Evolutionary conservation across 1,140 invertebrate species (phyloP).

Genomic region (Drosophila busckii): DNA sequence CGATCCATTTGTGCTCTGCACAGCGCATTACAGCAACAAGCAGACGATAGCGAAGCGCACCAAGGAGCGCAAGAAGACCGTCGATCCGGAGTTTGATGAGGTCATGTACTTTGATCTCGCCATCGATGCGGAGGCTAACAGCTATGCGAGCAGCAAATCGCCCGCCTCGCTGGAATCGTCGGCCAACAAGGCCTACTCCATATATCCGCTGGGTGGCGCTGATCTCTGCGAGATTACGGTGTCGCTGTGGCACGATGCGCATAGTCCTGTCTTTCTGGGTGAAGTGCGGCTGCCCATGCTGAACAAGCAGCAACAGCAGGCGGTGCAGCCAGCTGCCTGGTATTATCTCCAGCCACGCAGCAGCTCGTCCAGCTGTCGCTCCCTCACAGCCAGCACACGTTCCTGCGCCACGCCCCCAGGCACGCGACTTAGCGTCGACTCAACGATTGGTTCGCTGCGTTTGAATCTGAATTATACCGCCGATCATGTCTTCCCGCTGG

Average conservation of each 20-base stretch:
- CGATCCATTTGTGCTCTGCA: slow-evolving; percentile 92
- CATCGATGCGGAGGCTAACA: slow-evolving; percentile 80
- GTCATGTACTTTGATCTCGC: slow-evolving; percentile 91
- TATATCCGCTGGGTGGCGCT: slow-evolving; percentile 80
- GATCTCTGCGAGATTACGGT: slow-evolving; percentile 87
- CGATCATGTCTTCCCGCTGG: slow-evolving; percentile 91
- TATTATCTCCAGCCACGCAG: slow-evolving; percentile 90
- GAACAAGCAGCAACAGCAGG: slow-evolving; percentile 83
- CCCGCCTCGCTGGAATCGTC: slow-evolving; percentile 49
- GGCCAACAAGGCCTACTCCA: slow-evolving; percentile 80
- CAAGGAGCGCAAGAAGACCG: slow-evolving; percentile 93
- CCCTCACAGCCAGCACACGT: slow-evolving; percentile 82
- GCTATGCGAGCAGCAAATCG: slow-evolving; percentile 67
- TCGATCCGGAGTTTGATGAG: slow-evolving; percentile 93
- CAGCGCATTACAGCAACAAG: slow-evolving; percentile 88
- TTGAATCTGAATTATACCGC: slow-evolving; percentile 92
- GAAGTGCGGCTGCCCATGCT: slow-evolving; percentile 89
- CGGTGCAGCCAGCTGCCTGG: slow-evolving; percentile 83
- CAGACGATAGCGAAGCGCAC: slow-evolving; percentile 90
- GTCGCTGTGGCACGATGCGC: slow-evolving; percentile 90
- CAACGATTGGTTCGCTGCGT: slow-evolving; percentile 88
- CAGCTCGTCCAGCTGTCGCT: slow-evolving; percentile 76
- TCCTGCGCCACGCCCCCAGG: slow-evolving; percentile 85
- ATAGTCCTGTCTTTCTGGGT: slow-evolving; percentile 90
- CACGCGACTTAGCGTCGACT: slow-evolving; percentile 82